Conservation (phyloP, 2,113 vertebrate genomes). For the Zapornia atra region DNA sequence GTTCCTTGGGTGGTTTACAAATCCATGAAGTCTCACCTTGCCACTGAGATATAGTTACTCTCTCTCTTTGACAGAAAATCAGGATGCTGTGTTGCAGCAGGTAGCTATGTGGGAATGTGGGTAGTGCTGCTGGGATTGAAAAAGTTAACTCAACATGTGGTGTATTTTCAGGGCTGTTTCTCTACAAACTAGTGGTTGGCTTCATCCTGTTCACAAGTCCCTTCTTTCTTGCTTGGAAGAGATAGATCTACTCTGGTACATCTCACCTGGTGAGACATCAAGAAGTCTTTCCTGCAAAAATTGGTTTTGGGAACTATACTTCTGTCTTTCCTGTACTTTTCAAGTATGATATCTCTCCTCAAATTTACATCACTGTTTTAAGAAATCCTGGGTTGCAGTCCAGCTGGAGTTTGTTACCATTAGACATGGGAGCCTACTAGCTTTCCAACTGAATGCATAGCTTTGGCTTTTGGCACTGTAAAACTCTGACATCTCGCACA, state of each 20-base stretch:
- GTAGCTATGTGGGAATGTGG: neutral
- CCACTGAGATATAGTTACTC: neutral
- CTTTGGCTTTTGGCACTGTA: slow-evolving; percentile 46
- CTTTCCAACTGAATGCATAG: slow-evolving; percentile 39
- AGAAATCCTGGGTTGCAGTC: neutral
- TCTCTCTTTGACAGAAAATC: neutral
- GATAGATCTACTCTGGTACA: accelerated
- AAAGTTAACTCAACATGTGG: accelerated
- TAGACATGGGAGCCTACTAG: neutral
- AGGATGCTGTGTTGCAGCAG: neutral
- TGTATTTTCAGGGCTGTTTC: neutral
- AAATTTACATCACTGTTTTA: neutral
- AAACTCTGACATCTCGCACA: slow-evolving; percentile 7
- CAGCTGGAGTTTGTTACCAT: slow-evolving; percentile 44
- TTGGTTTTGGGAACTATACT: neutral
- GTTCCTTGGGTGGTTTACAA: neutral
- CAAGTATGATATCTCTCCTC: neutral
- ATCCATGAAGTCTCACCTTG: neutral
- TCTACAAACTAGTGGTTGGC: neutral
- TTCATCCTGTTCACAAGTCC: neutral
- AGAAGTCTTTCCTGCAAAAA: neutral
- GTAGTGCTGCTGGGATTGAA: neutral
- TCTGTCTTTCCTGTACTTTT: neutral
- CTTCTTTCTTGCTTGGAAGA: neutral
- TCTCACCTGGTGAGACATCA: neutral